phyloP scores from a whole-genome alignment of 2,113 vertebrate species.

The Malurus alboscapulatus region DNA sequence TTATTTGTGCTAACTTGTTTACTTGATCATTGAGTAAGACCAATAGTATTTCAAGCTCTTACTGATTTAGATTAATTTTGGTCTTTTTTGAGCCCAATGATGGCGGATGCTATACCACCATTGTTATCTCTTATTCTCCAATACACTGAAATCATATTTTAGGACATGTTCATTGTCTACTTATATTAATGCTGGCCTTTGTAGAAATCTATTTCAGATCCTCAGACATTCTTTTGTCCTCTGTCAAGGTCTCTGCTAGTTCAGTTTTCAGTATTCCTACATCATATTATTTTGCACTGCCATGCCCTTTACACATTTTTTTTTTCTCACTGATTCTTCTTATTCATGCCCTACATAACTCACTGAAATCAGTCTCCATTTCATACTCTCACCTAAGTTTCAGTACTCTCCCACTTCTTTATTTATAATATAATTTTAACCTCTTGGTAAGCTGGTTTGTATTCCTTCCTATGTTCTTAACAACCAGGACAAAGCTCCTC shows the following conservation, averaged over 20 bases:
- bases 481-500: neutral
- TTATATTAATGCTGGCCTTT: conserved; percentile 5
- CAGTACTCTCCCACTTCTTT: neutral
- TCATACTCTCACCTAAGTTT: neutral
- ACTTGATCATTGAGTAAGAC: neutral
- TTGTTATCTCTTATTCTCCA: neutral
- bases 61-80: neutral
- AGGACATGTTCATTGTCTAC: neutral
- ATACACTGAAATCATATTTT: neutral
- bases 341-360: neutral
- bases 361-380: neutral
- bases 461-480: conserved; percentile 7
- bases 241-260: conserved; percentile 7
- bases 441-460: neutral
- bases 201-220: neutral
- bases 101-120: neutral
- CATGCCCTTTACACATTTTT: conserved; percentile 12
- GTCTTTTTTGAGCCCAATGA: neutral
- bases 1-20: neutral
- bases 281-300: neutral
- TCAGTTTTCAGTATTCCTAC: conserved; percentile 5
- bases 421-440: neutral
- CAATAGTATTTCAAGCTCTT: neutral
- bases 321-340: conserved; percentile 2
- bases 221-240: conserved; percentile 2